Evolutionary conservation across 2,113 vertebrate species (phyloP).

Genomic region (Archilochus colubris): DNA sequence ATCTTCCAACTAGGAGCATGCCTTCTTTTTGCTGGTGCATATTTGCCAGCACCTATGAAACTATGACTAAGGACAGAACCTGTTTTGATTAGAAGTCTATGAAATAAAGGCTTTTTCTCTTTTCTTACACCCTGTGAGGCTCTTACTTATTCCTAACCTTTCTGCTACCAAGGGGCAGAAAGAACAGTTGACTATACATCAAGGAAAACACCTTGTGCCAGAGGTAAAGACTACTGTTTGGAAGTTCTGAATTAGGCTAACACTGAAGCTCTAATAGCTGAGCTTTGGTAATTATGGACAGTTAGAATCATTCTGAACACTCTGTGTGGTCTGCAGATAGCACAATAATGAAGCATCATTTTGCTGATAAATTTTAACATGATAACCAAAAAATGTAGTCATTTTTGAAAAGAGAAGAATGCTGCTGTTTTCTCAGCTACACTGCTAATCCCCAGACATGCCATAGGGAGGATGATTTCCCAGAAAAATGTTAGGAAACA

Average conservation of each 20-base stretch:
- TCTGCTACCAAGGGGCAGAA: background rate
- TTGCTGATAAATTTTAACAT: background rate
- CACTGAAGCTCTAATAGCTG: background rate
- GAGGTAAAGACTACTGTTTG: background rate
- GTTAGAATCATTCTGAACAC: background rate
- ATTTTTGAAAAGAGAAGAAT: background rate
- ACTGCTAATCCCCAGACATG: background rate
- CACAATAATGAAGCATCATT: background rate
- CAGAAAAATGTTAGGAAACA: background rate
- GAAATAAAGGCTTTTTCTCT: background rate
- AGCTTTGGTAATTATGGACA: background rate
- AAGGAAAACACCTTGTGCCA: background rate
- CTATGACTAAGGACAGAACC: background rate
- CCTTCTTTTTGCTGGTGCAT: background rate
- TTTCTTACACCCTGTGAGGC: background rate
- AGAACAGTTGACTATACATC: background rate
- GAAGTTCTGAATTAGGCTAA: background rate
- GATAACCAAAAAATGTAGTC: background rate
- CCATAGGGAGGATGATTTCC: background rate
- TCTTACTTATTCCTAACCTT: background rate
- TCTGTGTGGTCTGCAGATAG: background rate
- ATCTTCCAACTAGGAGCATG: background rate
- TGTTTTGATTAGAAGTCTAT: background rate
- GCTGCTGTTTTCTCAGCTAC: background rate
- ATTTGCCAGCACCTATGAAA: background rate